These are phyloP conservation scores for Rhinopomastus cyanomelas DNA, from an alignment of 2,113 vertebrate species.

Conservation along the genomic window DNA sequence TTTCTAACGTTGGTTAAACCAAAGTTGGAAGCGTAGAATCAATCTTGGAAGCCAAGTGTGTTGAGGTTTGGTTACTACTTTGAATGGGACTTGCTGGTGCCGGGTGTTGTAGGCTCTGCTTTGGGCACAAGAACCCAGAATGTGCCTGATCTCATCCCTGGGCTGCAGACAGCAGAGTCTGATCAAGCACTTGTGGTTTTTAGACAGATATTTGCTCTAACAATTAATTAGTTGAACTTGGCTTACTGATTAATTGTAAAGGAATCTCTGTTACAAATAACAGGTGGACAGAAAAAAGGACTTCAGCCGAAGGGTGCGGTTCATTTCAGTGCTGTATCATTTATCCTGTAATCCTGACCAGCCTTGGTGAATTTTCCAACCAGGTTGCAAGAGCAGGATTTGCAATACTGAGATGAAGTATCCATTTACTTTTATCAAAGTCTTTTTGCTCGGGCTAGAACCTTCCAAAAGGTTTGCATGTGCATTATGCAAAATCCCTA, in stretches of 20 bases:
- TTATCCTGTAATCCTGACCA: background rate
- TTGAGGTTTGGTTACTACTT: background rate
- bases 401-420: background rate
- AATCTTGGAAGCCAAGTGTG: background rate
- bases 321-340: background rate
- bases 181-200: background rate
- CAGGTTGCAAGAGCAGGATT: background rate
- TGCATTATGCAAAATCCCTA: background rate
- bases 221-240: background rate
- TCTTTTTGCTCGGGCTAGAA: background rate
- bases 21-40: background rate
- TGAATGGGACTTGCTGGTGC: background rate
- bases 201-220: background rate
- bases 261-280: background rate
- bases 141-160: background rate
- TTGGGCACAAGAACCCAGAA: background rate
- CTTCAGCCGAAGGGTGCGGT: background rate
- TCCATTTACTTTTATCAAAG: background rate
- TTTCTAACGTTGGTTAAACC: background rate
- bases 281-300: background rate
- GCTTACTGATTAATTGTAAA: background rate
- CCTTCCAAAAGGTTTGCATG: background rate
- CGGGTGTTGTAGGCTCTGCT: background rate
- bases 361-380: background rate
- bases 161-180: background rate